Base-by-base conservation (phyloP, 2,888 invertebrate genomes). In the Tiliacea aurago region DNA sequence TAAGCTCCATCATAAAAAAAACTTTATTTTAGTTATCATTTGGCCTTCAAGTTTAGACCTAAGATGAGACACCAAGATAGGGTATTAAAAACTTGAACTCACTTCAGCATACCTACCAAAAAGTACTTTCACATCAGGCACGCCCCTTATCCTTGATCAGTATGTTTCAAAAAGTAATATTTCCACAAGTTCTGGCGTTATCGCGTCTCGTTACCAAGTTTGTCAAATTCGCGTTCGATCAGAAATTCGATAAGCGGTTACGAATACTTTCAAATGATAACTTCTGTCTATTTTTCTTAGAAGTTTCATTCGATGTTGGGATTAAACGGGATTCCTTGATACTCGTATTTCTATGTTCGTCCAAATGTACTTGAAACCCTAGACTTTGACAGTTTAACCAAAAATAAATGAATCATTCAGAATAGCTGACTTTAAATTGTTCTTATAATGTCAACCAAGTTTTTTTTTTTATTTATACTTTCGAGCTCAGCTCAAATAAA, bases 201-300 rank as follows among this genome's bases (percentile, higher is more conserved):
- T 90, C 88, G 82, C 69, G 43, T 82, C 90, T 91, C 88, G 90
- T 92, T 92, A 91, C 86, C 73, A 87, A 92, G 85, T 90, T 91
- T 87, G 88, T 86, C 88, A 84, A 88, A 89, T 85, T 83, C 81
- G 77, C 73, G 73, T 87, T 81, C 80, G 83, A 84, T 84, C 76
- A 58, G 55, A 74, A 83, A 81, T 75, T 84, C 68, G 81, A 86
- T 84, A 80, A 77, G 61, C 70, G 73, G 81, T 77, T 69, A 63
- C 59, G 66, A 84, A 74, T 67, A 70, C 67, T 59, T 73, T 15
- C 59, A 64, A 73, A 69, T 65, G 63, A 84, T 76, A 65, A 71
- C 63, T 74, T 49, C 37, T 63, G 55, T 70, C 68, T 63, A 70
- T 79, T 81, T 83, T 80, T 66, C 47, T 68, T 9, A 33, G 70